phyloP scores from a whole-genome alignment of 2,113 vertebrate genomes.

The Carettochelys insculpta region DNA sequence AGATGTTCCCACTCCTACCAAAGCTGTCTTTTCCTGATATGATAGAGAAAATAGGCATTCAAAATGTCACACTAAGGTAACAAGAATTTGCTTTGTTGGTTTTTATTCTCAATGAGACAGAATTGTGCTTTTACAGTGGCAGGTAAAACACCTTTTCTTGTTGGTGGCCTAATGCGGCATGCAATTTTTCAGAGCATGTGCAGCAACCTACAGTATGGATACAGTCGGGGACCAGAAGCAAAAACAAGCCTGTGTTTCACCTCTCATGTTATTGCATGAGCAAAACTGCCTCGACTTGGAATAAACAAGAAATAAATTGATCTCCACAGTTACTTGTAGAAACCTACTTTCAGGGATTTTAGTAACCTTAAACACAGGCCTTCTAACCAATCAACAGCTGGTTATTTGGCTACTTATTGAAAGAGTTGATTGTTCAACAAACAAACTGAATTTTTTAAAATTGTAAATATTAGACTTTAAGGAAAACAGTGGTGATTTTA shows the following conservation, averaged over 20 bases:
- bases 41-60: not conserved
- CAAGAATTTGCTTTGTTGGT: not conserved
- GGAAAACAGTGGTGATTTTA: not conserved
- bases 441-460: not conserved
- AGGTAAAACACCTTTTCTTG: not conserved
- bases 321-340: not conserved
- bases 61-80: not conserved
- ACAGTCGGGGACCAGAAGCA: not conserved
- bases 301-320: not conserved
- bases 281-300: not conserved
- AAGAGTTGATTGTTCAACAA: not conserved
- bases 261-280: no score
- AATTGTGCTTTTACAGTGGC: not conserved
- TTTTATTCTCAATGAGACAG: not conserved
- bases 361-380: not conserved
- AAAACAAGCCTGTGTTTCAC: not conserved
- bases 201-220: not conserved
- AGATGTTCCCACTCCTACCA: fast-evolving
- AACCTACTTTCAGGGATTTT: not conserved
- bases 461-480: not conserved
- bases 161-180: not conserved
- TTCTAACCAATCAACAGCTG: not conserved
- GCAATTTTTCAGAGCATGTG: fast-evolving
- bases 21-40: not conserved
- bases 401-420: not conserved